Evolutionary conservation across 2,888 invertebrate genomes (phyloP).

Genomic region (Galerucella nymphaeae): DNA sequence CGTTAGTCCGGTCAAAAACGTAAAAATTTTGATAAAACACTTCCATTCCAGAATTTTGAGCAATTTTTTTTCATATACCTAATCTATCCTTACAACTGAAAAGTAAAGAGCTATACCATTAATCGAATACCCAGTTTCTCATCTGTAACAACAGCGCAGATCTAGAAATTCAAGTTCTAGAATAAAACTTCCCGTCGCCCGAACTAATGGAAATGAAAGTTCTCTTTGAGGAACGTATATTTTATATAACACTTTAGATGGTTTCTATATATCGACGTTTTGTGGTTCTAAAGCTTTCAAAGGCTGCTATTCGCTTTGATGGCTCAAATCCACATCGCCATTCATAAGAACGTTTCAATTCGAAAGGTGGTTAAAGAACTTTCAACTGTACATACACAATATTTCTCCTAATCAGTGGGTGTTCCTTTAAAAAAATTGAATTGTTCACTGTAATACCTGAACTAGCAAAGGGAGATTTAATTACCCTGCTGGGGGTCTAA

Average conservation of each 20-base stretch:
- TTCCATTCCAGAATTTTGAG: too few species aligned
- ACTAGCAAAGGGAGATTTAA: too few species aligned
- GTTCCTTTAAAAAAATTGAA: too few species aligned
- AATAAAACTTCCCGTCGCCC: neutral
- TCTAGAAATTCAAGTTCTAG: neutral
- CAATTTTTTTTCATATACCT: too few species aligned
- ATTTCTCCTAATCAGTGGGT: too few species aligned
- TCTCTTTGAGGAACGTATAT: slow-evolving; percentile 33
- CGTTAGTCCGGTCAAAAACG: neutral
- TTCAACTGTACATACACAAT: neutral
- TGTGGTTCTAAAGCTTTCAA: slow-evolving; percentile 24
- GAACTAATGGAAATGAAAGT: slow-evolving; percentile 18
- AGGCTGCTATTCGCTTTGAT: slow-evolving; percentile 27
- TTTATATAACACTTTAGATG: slow-evolving; percentile 33
- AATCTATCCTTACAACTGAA: neutral
- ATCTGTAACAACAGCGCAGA: neutral
- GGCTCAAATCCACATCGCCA: slow-evolving; percentile 23
- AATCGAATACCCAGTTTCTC: neutral
- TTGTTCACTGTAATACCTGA: too few species aligned
- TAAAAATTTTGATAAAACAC: neutral
- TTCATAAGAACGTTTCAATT: slow-evolving; percentile 23
- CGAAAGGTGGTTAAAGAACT: slow-evolving; percentile 10
- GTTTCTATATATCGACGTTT: slow-evolving; percentile 30
- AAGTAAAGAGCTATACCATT: too few species aligned
- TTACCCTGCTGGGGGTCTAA: too few species aligned